These are phyloP conservation scores for Plodia interpunctella DNA, from an alignment of 1,140 invertebrate genomes.

Conservation along the genomic window DNA sequence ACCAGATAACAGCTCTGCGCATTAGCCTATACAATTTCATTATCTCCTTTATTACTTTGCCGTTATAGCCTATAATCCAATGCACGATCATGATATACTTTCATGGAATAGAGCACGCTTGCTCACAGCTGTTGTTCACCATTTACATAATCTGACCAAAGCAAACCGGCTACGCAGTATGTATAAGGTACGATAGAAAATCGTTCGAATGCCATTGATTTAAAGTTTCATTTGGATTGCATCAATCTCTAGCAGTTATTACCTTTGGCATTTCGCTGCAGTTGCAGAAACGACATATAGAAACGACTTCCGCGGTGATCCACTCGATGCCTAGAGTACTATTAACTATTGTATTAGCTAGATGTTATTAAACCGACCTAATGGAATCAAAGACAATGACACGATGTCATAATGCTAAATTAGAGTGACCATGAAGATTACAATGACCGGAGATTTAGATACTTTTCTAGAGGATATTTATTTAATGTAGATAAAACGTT, in stretches of 20 bases:
- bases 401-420: too few relatives aligned
- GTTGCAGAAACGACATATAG: conserved; percentile 21
- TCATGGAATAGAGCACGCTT: conserved; percentile 23
- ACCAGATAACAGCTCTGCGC: conserved; percentile 50
- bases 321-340: neutral
- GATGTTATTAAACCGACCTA: too few relatives aligned
- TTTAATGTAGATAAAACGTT: neutral
- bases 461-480: neutral
- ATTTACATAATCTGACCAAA: conserved; percentile 50
- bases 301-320: conserved; percentile 27
- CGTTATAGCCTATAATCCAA: conserved; percentile 26
- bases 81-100: conserved; percentile 19
- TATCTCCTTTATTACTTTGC: conserved; percentile 22
- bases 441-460: too few relatives aligned
- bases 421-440: too few relatives aligned
- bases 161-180: conserved; percentile 21
- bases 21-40: conserved; percentile 31
- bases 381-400: too few relatives aligned
- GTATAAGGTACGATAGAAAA: conserved; percentile 16
- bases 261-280: conserved; percentile 11
- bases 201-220: conserved; percentile 17
- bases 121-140: conserved; percentile 45
- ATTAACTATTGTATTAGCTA: too few relatives aligned
- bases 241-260: neutral
- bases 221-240: conserved; percentile 16